A percentile compares a stretch with the other conserved stretches of the same genome.
These are phyloP conservation scores for Cyclina sinensis DNA, from an alignment of 1,140 invertebrate genomes.

Conservation along the genomic window DNA sequence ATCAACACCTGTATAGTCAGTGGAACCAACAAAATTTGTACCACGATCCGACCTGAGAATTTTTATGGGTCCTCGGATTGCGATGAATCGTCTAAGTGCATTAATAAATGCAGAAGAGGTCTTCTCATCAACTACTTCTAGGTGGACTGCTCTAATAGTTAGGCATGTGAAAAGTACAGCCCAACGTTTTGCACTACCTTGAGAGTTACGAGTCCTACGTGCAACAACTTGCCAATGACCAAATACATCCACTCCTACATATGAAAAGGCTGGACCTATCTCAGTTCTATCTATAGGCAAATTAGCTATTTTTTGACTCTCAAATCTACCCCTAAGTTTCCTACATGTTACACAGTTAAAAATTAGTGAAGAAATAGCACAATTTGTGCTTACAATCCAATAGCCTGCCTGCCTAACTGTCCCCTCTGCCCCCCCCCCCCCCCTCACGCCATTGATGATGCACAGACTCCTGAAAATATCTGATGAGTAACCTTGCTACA, in stretches of 20 bases:
- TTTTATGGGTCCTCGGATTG: background rate
- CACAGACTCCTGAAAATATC: background rate
- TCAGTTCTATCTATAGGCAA: background rate
- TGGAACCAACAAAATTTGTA: constrained; percentile 12
- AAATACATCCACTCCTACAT: constrained; percentile 22
- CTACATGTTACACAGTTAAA: constrained; percentile 31
- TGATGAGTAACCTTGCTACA: background rate
- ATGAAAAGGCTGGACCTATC: background rate
- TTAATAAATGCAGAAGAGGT: constrained; percentile 43
- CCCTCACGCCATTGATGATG: constrained; percentile 58
- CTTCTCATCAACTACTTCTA: constrained; percentile 23
- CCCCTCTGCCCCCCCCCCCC: constrained; percentile 5
- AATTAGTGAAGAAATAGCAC: constrained; percentile 3
- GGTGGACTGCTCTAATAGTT: background rate
- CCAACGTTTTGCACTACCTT: background rate
- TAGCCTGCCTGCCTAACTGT: constrained; percentile 2
- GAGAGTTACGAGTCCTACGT: background rate
- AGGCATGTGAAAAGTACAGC: constrained; percentile 53
- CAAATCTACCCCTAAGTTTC: constrained; percentile 23
- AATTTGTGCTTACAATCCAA: constrained; percentile 21
- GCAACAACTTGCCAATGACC: background rate
- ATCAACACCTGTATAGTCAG: background rate
- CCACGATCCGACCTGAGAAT: background rate
- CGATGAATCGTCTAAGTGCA: background rate
- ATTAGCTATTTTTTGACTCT: background rate